These are phyloP conservation scores for Crocodylus rhombifer DNA, from an alignment of 2,797 vertebrate species.

Conservation along the genomic window DNA sequence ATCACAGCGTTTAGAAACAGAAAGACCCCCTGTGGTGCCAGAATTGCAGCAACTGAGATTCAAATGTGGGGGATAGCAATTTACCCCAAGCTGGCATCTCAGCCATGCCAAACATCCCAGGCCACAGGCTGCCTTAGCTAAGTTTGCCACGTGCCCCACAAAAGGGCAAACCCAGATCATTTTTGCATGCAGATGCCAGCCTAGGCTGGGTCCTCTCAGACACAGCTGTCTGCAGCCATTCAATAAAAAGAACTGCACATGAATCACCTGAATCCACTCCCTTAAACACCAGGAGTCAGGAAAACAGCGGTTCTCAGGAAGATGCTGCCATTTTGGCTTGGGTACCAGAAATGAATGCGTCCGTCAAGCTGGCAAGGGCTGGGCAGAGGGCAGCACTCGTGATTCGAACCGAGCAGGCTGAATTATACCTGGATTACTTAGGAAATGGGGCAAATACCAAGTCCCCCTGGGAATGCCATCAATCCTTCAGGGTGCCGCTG, in stretches of 20 bases:
- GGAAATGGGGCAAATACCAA: constrained; percentile 58
- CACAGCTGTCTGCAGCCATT: not conserved
- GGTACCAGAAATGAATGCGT: accelerated
- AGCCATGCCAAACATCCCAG: not conserved
- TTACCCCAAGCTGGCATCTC: accelerated
- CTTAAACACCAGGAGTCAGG: not conserved
- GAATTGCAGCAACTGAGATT: accelerated
- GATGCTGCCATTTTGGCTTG: accelerated
- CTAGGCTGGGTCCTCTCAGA: no score
- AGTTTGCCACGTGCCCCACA: not conserved
- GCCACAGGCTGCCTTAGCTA: not conserved
- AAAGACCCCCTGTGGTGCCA: accelerated
- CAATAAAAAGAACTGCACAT: accelerated
- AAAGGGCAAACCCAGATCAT: not conserved
- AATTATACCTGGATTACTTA: constrained; percentile 72
- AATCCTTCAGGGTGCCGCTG: constrained; percentile 66
- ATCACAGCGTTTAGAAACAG: accelerated
- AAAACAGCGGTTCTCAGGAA: no score
- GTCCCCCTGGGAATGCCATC: constrained; percentile 55
- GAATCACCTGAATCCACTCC: not conserved
- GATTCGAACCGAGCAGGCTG: constrained; percentile 35
- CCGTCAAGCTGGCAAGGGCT: accelerated
- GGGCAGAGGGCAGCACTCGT: not conserved
- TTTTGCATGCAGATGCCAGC: not conserved
- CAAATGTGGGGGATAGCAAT: not conserved